These are phyloP conservation scores for Helarctos malayanus DNA, from an alignment of 2,797 vertebrate genomes.

Conservation along the genomic window DNA sequence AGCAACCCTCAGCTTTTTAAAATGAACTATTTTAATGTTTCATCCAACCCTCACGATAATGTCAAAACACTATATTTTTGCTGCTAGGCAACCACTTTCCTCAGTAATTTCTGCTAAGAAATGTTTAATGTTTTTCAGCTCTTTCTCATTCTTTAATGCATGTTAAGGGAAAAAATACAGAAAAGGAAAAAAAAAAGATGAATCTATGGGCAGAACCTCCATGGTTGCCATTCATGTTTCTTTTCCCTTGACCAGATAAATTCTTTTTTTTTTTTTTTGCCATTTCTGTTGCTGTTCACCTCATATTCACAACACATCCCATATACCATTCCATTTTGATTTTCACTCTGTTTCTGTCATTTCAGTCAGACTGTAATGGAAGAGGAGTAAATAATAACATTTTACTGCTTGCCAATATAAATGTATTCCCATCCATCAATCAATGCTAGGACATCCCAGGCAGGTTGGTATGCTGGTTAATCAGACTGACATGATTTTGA, in stretches of 20 bases:
- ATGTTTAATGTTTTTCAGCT: conserved; percentile 59
- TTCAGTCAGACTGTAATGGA: background rate
- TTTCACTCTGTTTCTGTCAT: background rate
- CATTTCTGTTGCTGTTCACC: background rate
- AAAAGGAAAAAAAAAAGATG: background rate
- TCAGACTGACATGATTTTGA: background rate
- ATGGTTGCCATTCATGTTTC: background rate
- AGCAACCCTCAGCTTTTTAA: conserved; percentile 72
- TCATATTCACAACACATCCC: background rate
- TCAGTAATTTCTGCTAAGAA: conserved; percentile 80
- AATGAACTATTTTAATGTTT: conserved; percentile 76
- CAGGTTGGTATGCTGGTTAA: background rate
- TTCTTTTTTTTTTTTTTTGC: background rate
- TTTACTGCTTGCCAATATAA: background rate
- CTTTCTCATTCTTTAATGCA: conserved; percentile 62
- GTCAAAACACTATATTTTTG: conserved; percentile 63
- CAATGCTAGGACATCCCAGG: background rate
- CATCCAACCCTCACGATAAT: conserved; percentile 69
- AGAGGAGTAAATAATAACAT: background rate
- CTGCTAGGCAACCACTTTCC: conserved; percentile 77
- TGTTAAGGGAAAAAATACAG: conserved; percentile 26
- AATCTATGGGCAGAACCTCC: background rate
- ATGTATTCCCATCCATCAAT: background rate
- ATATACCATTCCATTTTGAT: background rate
- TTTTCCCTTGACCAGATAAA: background rate